These are phyloP conservation scores for Myioborus melanocephalus DNA, from an alignment of 2,797 vertebrate species.

Conservation along the genomic window DNA sequence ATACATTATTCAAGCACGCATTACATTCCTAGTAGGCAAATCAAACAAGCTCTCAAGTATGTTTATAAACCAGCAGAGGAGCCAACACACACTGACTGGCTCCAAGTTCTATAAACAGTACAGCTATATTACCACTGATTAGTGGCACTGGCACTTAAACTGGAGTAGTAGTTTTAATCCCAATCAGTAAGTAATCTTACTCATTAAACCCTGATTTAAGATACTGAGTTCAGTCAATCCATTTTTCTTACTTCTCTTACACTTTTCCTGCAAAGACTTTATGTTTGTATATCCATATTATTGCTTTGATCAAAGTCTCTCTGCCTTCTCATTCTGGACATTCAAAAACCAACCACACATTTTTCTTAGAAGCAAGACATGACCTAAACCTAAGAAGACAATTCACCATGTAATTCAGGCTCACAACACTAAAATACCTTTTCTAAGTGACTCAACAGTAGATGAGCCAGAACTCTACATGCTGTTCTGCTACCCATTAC, in stretches of 20 bases:
- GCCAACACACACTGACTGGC: neutral
- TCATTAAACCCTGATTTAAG: neutral
- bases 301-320: neutral
- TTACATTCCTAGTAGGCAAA: slow-evolving; percentile 28
- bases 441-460: neutral
- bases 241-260: neutral
- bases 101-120: slow-evolving; percentile 57
- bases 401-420: neutral
- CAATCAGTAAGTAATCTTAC: neutral
- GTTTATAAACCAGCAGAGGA: slow-evolving; percentile 31
- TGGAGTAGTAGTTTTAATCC: neutral
- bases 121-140: slow-evolving; percentile 51
- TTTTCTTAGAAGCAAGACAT: neutral
- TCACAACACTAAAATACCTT: neutral
- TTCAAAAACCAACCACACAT: neutral
- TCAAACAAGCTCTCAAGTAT: slow-evolving; percentile 31
- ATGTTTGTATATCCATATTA: neutral
- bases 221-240: neutral
- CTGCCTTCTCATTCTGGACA: neutral
- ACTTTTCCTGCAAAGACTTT: neutral
- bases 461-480: neutral
- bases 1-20: neutral
- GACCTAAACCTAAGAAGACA: neutral
- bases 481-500: neutral
- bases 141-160: neutral